A percentile compares a stretch with the other conserved stretches of the same genome.
Conservation (phyloP, 23 tunicate genomes). For the Trididemnum clinides region DNA sequence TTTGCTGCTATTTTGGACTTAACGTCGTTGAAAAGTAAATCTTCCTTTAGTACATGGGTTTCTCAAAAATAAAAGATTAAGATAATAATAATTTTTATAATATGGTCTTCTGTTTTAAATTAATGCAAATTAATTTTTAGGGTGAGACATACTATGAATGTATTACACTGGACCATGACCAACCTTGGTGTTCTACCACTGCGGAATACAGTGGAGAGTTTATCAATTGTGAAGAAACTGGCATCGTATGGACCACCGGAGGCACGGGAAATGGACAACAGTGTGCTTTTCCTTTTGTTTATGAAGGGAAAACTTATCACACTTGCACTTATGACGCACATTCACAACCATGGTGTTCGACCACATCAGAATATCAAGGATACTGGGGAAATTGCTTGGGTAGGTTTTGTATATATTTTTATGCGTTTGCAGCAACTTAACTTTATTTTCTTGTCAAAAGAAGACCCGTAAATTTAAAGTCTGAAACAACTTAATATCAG, state of each 20-base stretch:
- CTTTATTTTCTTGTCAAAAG: neutral
- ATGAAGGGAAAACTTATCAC: slow-evolving; percentile 51
- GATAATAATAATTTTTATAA: no score
- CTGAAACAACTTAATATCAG: no score
- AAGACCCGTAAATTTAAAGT: no score
- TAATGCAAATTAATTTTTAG: slow-evolving; percentile 41
- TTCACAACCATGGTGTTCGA: slow-evolving; percentile 84
- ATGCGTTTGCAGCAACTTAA: neutral
- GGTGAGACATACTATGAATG: slow-evolving; percentile 79
- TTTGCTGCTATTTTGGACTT: neutral
- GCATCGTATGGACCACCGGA: slow-evolving; percentile 67
- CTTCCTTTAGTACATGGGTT: neutral
- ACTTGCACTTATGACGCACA: slow-evolving; percentile 64
- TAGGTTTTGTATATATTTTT: neutral
- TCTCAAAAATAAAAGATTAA: no score
- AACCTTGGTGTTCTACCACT: slow-evolving; percentile 78
- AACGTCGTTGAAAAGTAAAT: neutral
- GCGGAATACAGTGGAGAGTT: slow-evolving; percentile 60
- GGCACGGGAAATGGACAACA: slow-evolving; percentile 74
- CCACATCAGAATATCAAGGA: slow-evolving; percentile 61
- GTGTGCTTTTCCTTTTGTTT: slow-evolving; percentile 83
- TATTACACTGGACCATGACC: slow-evolving; percentile 45
- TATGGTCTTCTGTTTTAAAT: no score
- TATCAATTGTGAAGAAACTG: slow-evolving; percentile 62
- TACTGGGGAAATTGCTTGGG: slow-evolving; percentile 94